Base-by-base conservation (phyloP, 2,797 vertebrate genomes). In the Sphenodon punctatus region DNA sequence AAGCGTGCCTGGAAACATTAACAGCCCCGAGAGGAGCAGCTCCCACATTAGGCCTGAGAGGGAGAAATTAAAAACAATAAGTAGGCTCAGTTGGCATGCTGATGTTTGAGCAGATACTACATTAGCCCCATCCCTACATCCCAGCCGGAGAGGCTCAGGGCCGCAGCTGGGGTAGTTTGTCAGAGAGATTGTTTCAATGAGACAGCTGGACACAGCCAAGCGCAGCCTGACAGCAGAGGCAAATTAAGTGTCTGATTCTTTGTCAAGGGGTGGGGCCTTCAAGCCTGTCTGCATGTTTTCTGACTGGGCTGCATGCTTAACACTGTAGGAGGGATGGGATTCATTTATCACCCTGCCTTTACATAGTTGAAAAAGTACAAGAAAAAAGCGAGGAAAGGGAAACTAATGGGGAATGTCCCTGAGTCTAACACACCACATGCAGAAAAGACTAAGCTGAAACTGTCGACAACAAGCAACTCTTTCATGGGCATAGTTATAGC, bases 161-260 rank as follows among this genome's bases (percentile, higher is more conserved):
- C 30, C 70, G 48, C 77, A 79, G 77, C 77, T 79, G 77, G 76
- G 77, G 30, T 77, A 59, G 53, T 16, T 48, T 46, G 53, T 23
- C 58, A 30, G 53, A 23, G 79, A 72, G 36, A 58, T 66, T 49
- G 36, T n/a, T 79, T 79, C 68, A 65, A 72, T 79, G 77, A 72
- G 43, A 68, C 43, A 48, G 68, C 68, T 32, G 48, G 36, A 25
- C 51, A 27, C 42, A 72, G 66, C 77, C 79, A 68, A 19, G 77
- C 67, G 63, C 78, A 61, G 46, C 78, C 79, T 80, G 78, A 74
- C 45, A 38, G 38, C 38, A 45, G 48, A 65, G 65, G 58, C 72
- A 75, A 67, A 68, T 68, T 55, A 63, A 68, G 59, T 55, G 71
- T 48, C 55, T 81, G 78, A 71, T 68, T 81, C 42, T 3, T 36